Base-by-base conservation (phyloP, 2,888 invertebrate genomes). In the Synanthedon andrenaeformis region DNA sequence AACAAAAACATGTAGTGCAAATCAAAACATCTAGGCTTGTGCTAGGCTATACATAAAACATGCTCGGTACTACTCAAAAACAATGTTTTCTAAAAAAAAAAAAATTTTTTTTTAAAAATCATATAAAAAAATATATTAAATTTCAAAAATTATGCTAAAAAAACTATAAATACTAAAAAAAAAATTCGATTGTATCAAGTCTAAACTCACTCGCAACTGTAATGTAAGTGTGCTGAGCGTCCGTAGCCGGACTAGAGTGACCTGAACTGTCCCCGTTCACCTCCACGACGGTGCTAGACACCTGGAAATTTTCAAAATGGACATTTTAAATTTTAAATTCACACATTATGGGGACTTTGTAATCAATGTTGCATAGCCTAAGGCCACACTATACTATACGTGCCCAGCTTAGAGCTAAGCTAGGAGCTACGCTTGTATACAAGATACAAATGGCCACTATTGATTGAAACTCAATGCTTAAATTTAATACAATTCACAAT, bases 121-220 rank as follows among this genome's bases (percentile, higher is more conserved):
- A 23, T 3, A 23, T 3, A 23, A 23, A 23, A 23, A 23, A 4
- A 23, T n/a, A n/a, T n/a, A 23, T 23, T 23, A 28, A 28, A 28
- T 35, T 35, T 35, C 35, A 35, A 35, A 35, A 35, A 35, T 35
- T 35, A 35, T 35, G 35, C 35, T 10, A 35, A 35, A 35, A 35
- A 35, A 23, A 5, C 23, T 23, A 23, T 4, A 4, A 35, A 35
- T 35, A 35, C 10, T 35, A 35, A 35, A 35, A 10, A 35, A 10
- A 45, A 45, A 14, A 45, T 5, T 23, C 1, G 1, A 23, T 8
- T 13, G 13, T 45, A 45, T 13, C 12, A 45, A 12, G 13, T 45
- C 45, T 45, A 4, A 57, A 76, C 86, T 79, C 76, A 92, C 93
- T 92, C 67, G 93, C 91, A 41, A 93, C 93, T 42, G 93, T 91